Conservation (phyloP, 2,888 invertebrate genomes). For the Synanthedon myopaeformis region DNA sequence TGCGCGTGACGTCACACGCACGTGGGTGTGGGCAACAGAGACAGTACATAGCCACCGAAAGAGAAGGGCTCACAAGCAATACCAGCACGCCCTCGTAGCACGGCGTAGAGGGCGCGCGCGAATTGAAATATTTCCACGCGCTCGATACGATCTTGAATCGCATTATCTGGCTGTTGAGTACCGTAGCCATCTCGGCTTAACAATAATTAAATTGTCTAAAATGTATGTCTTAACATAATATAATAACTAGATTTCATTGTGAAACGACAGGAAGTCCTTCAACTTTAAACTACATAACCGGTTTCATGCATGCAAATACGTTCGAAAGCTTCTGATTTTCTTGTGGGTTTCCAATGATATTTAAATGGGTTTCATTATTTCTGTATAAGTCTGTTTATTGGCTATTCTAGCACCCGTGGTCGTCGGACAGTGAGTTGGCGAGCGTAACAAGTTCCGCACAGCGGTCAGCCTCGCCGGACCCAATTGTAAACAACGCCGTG, state of each 20-base stretch:
- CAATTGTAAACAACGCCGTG: slow-evolving; percentile 52
- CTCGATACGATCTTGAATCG: slow-evolving; percentile 60
- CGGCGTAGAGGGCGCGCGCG: slow-evolving; percentile 44
- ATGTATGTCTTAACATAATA: no score
- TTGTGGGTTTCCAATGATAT: no score
- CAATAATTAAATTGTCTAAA: slow-evolving; percentile 8
- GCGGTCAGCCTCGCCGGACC: slow-evolving; percentile 28
- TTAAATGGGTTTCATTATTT: no score
- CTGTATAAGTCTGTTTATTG: not conserved
- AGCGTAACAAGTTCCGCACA: slow-evolving; percentile 19
- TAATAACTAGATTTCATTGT: no score
- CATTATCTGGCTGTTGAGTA: slow-evolving; percentile 40
- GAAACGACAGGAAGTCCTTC: slow-evolving; percentile 6
- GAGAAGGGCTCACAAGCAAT: not conserved
- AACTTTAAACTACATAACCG: slow-evolving; percentile 10
- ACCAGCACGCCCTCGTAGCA: slow-evolving; percentile 12
- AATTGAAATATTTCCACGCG: slow-evolving; percentile 57
- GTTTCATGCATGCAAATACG: slow-evolving; percentile 7
- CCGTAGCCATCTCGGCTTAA: slow-evolving; percentile 20
- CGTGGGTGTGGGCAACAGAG: slow-evolving; percentile 53
- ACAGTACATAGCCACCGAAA: slow-evolving; percentile 18
- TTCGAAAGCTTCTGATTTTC: slow-evolving; percentile 8
- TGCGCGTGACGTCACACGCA: slow-evolving; percentile 53
- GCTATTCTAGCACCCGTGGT: slow-evolving; percentile 3
- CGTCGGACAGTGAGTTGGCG: slow-evolving; percentile 13